A percentile compares a stretch with the other conserved stretches of the same genome.
Conservation (phyloP, 2,797 vertebrate species). For the Dicrostonyx torquatus region DNA sequence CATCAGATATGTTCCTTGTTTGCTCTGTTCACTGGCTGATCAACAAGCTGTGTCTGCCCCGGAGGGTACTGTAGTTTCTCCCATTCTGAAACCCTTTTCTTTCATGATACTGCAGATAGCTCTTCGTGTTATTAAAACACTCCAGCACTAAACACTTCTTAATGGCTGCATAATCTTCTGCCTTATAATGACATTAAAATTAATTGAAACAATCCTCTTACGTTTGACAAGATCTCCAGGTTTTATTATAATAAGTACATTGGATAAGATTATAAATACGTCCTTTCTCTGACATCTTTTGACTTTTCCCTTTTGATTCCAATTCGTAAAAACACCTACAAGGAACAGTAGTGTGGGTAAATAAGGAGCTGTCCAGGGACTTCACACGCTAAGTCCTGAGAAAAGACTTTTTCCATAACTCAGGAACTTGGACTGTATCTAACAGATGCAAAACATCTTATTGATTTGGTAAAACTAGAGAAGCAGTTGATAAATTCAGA, state of each 20-base stretch:
- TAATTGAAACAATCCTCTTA: constrained; percentile 29
- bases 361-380: background rate
- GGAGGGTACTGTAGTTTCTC: background rate
- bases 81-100: background rate
- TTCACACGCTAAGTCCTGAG: background rate
- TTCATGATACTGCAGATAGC: background rate
- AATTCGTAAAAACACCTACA: background rate
- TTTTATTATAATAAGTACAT: constrained; percentile 31
- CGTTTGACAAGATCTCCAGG: constrained; percentile 9
- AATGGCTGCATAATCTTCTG: background rate
- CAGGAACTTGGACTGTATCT: constrained; percentile 34
- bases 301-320: constrained; percentile 10
- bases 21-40: background rate
- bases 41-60: background rate
- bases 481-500: constrained; percentile 20
- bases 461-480: constrained; percentile 20
- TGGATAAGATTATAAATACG: background rate
- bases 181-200: constrained; percentile 12
- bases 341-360: background rate
- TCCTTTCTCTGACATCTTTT: constrained; percentile 25
- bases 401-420: constrained; percentile 3
- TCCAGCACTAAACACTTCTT: background rate
- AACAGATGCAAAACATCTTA: constrained; percentile 6
- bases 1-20: background rate
- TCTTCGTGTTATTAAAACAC: constrained; percentile 31